Percentiles rank a stretch among this genome's conserved stretches.
These are phyloP conservation scores for Magallana gigas DNA, from an alignment of 1,140 invertebrate genomes.

Conservation along the genomic window DNA sequence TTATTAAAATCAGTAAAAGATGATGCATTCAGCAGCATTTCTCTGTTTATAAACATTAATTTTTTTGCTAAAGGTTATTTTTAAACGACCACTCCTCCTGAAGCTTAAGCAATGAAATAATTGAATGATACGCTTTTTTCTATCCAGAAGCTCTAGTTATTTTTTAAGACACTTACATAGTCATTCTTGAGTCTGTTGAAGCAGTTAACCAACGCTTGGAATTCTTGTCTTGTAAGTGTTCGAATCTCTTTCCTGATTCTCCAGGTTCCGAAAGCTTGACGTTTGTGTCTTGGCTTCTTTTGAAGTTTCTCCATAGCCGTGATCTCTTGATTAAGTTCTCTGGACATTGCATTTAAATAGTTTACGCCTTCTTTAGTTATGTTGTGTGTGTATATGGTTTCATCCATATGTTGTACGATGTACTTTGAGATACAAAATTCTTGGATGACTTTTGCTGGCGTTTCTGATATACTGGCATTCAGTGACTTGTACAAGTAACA, in stretches of 20 bases:
- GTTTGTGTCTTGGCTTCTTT: not conserved
- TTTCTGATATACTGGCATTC: not conserved
- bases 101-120: no score
- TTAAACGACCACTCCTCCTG: no score
- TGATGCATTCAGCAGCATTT: no score
- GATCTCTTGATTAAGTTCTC: not conserved
- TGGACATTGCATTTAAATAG: not conserved
- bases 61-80: no score
- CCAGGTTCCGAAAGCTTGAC: not conserved
- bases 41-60: no score
- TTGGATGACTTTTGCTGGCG: not conserved
- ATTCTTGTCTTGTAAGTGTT: not conserved
- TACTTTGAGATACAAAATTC: not conserved
- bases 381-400: not conserved
- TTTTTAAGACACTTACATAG: not conserved
- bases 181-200: conserved; percentile 11
- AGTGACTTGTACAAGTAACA: not conserved
- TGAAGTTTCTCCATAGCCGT: not conserved
- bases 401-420: not conserved
- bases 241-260: not conserved
- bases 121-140: no score
- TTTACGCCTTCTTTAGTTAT: conserved; percentile 5
- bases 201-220: not conserved
- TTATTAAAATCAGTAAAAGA: no score
- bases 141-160: no score